Conservation (phyloP, 2,888 invertebrate species). For the Pegoplata infirma region DNA sequence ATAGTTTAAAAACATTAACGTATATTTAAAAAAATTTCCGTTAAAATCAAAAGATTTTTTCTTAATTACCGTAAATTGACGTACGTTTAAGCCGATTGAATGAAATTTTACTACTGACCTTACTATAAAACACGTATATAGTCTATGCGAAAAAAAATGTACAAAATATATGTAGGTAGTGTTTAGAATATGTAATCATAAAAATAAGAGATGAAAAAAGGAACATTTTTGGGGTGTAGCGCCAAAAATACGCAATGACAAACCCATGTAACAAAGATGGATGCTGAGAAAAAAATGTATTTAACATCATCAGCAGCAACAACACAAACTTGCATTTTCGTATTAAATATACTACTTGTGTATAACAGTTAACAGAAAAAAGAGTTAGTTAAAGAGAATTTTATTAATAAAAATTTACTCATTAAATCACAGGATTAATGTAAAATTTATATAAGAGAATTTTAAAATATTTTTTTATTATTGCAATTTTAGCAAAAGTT, state of each 20-base stretch:
- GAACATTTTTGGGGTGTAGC: conserved; percentile 50
- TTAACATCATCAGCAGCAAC: neutral
- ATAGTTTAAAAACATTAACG: neutral
- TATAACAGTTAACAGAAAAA: neutral
- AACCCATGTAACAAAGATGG: conserved; percentile 9
- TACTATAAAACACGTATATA: conserved; percentile 32
- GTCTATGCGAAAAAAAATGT: neutral
- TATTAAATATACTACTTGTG: neutral
- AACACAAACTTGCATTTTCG: neutral
- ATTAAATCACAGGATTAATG: neutral
- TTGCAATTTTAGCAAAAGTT: no score
- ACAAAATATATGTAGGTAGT: neutral
- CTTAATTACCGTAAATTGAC: conserved; percentile 28
- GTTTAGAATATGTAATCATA: neutral
- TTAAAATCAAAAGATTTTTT: neutral
- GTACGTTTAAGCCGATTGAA: conserved; percentile 39
- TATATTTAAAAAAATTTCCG: neutral
- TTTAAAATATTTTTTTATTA: neutral
- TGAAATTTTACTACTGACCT: conserved; percentile 56
- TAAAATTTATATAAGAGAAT: neutral
- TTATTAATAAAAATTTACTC: neutral
- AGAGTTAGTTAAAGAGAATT: neutral
- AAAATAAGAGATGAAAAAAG: conserved; percentile 19
- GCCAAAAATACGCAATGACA: conserved; percentile 45
- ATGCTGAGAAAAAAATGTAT: conserved; percentile 18